Conservation (phyloP, 64 coral and sea anemone species). For the Montipora efflorescens region DNA sequence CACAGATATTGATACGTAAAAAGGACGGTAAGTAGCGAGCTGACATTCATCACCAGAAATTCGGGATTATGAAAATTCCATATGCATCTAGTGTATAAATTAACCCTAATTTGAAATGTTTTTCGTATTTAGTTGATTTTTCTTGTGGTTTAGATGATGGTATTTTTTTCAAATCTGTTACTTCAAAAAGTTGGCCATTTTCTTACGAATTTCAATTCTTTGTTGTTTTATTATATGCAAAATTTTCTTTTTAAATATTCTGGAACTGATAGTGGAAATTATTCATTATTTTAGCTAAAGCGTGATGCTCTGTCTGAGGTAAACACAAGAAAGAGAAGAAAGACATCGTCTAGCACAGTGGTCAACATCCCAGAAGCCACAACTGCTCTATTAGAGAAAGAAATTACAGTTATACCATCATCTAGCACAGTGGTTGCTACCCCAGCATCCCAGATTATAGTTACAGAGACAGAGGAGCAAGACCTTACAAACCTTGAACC, state of each 20-base stretch:
- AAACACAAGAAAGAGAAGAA: neutral
- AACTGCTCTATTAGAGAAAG: neutral
- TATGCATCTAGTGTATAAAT: neutral
- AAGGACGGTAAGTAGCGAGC: too few species aligned
- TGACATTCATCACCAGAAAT: neutral
- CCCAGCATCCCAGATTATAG: neutral
- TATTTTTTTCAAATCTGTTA: neutral
- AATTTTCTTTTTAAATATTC: too few species aligned
- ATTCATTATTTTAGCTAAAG: slow-evolving; percentile 1
- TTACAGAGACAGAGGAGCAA: neutral
- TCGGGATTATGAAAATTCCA: neutral
- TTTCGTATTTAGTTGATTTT: neutral
- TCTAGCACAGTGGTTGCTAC: neutral
- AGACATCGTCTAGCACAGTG: neutral
- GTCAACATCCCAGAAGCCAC: neutral
- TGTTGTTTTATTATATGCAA: neutral
- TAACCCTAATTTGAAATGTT: neutral
- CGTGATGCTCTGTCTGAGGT: slow-evolving; percentile 13
- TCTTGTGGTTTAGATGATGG: neutral
- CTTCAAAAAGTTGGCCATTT: neutral
- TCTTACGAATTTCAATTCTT: neutral
- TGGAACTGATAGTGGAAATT: neutral
- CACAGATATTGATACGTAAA: too few species aligned
- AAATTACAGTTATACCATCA: neutral
- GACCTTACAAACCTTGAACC: neutral